Conservation (phyloP, 2,113 vertebrate species). For the Tragulus kanchil region DNA sequence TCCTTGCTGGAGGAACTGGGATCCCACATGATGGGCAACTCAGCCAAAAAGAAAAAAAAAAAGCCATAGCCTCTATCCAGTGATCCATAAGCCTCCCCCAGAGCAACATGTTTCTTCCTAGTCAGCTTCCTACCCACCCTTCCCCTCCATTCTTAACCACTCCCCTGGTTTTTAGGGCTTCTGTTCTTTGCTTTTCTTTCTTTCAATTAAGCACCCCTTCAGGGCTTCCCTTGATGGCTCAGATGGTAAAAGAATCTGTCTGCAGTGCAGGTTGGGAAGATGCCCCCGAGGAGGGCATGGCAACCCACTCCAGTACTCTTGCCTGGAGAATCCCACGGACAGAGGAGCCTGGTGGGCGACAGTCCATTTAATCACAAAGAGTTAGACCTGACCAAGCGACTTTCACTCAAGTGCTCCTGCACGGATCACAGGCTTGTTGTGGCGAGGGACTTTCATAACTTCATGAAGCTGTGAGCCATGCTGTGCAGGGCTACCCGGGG, state of each 20-base stretch:
- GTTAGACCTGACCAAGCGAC: fast-evolving
- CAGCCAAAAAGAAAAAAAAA: neutral
- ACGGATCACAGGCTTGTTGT: neutral
- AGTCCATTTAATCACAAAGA: neutral
- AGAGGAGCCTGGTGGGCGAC: neutral
- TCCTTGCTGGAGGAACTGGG: neutral
- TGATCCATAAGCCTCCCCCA: neutral
- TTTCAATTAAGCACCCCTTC: neutral
- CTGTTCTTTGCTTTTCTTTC: neutral
- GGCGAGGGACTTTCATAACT: neutral
- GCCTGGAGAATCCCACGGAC: neutral
- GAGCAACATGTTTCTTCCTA: neutral
- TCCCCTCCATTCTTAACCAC: neutral
- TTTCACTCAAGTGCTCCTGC: neutral
- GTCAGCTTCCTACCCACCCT: too few species aligned
- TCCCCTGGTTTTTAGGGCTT: too few species aligned
- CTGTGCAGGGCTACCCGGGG: neutral
- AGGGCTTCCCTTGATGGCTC: neutral
- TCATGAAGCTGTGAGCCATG: neutral
- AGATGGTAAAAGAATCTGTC: neutral
- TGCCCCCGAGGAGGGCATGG: neutral
- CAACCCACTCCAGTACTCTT: neutral
- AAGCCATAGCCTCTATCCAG: neutral
- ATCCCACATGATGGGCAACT: neutral
- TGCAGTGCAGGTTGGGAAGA: neutral